Base-by-base conservation (phyloP, 2,113 vertebrate genomes). In the Microcebus ravelobensis region DNA sequence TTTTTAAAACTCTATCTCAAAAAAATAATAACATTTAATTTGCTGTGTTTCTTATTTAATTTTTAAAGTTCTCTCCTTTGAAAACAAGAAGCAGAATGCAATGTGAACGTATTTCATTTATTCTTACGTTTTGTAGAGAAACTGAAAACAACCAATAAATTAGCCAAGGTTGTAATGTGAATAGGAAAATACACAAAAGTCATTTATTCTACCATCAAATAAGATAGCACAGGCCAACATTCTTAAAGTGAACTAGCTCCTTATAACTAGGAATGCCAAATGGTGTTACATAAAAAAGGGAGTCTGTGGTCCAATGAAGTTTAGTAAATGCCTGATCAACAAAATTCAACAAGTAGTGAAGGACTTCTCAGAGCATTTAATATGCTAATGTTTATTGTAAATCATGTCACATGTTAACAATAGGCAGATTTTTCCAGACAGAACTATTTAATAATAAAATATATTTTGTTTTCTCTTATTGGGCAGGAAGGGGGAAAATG, bases 381-480 rank as follows among this genome's bases (percentile, higher is more conserved):
- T 42, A 87, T 20, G 39, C n/a, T 94, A 79, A 92, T 50, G 21
- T 82, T 31, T 65, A 82, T 50, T 94, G 20, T 76, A 92, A 90
- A 94, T 90, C 31, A 71, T 21, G 20, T 67, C 36, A 84, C 31
- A 74, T 73, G 36, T 73, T 88, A 81, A 81, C 25, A 81, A 76
- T 14, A 76, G 36, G 73, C 31, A 88, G n/a, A 88, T 39, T 87
- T 96, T 94, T 82, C 71, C n/a, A 96, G 77, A 79, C 8, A 96
- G 68, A 91, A 65, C 27, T 79, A 50, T 73, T 96, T 70, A 91
- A 94, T 74, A 93, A 57, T 59, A 65, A 73, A 76, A 27, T 27
- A 0, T 63, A 27, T 1, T 12, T 23, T 5, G 59, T 23, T 31
- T n/a, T 8, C 27, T 52, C 31, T 29, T 39, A 10, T 42, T 68